These are phyloP conservation scores for Rhimphoctona megacephalus DNA, from an alignment of 2,888 invertebrate species.

Conservation along the genomic window DNA sequence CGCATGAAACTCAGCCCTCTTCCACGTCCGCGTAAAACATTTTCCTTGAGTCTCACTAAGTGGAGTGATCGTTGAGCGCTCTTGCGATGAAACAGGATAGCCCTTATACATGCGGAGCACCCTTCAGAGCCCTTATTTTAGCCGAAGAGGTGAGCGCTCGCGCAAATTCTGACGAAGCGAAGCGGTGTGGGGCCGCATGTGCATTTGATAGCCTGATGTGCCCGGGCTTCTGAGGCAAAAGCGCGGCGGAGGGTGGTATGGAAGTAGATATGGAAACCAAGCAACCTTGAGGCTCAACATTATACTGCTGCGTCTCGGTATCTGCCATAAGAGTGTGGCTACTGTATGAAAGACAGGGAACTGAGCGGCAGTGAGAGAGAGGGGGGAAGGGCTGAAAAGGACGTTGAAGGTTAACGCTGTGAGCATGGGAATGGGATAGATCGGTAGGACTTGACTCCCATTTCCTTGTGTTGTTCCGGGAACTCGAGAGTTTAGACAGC, in stretches of 20 bases:
- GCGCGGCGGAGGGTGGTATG: conserved; percentile 64
- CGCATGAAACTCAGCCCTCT: conserved; percentile 50
- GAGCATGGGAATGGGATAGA: conserved; percentile 40
- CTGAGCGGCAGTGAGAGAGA: background rate
- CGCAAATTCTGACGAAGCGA: conserved; percentile 69
- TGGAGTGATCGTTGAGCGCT: conserved; percentile 54
- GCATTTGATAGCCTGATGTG: conserved; percentile 83
- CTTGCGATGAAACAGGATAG: conserved; percentile 45
- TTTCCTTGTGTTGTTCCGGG: conserved; percentile 56
- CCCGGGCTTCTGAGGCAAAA: conserved; percentile 73
- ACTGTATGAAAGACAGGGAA: conserved; percentile 15
- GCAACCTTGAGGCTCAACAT: conserved; percentile 56
- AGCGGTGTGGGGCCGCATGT: conserved; percentile 70
- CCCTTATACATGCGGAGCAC: conserved; percentile 44
- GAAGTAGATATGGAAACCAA: conserved; percentile 45
- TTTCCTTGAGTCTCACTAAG: conserved; percentile 59
- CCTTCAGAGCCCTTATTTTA: conserved; percentile 57
- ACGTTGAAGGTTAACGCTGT: conserved; percentile 61
- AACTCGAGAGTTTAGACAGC: conserved; percentile 70
- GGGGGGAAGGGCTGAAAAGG: conserved; percentile 14
- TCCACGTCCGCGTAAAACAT: conserved; percentile 58
- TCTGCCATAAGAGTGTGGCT: conserved; percentile 26
- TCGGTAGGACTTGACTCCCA: conserved; percentile 46
- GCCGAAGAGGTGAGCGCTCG: conserved; percentile 51
- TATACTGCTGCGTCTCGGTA: conserved; percentile 39